These are phyloP conservation scores for Pontoporia blainvillei DNA, from an alignment of 2,113 vertebrate species.

Conservation along the genomic window DNA sequence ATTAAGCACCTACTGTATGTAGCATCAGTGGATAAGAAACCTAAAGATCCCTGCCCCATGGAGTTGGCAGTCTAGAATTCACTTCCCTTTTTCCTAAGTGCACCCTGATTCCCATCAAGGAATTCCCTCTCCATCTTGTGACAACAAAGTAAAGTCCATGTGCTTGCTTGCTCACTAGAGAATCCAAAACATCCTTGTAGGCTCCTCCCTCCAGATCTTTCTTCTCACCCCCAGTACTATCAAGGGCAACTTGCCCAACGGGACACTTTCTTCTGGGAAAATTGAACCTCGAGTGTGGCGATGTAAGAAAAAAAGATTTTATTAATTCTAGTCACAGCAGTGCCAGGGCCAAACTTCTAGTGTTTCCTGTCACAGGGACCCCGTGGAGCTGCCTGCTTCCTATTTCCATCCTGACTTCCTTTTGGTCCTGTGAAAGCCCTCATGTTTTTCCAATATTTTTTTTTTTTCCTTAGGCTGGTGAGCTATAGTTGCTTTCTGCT, in stretches of 20 bases:
- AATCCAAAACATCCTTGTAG: not conserved
- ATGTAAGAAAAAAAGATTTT: not conserved
- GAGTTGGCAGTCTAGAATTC: not conserved
- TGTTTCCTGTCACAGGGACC: not conserved
- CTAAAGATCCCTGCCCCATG: not conserved
- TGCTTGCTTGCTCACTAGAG: not conserved
- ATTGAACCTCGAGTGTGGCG: not conserved
- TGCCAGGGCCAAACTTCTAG: not conserved
- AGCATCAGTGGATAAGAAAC: not conserved
- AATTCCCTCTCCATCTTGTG: not conserved
- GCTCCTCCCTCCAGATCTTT: not conserved
- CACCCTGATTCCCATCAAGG: accelerated
- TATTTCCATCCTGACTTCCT: not conserved
- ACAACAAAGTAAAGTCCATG: too few relatives aligned
- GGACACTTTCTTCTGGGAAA: not conserved
- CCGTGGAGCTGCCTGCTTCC: too few relatives aligned
- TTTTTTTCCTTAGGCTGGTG: not conserved
- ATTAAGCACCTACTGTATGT: not conserved
- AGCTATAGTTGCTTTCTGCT: not conserved
- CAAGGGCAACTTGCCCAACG: not conserved
- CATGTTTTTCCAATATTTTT: not conserved
- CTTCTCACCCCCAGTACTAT: not conserved
- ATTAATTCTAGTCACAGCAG: not conserved
- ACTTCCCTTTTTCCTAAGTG: not conserved
- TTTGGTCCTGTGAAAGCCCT: not conserved